A percentile compares a stretch with the other conserved stretches of the same genome.
These are phyloP conservation scores for Merodon equestris DNA, from an alignment of 2,888 invertebrate species.

Conservation along the genomic window DNA sequence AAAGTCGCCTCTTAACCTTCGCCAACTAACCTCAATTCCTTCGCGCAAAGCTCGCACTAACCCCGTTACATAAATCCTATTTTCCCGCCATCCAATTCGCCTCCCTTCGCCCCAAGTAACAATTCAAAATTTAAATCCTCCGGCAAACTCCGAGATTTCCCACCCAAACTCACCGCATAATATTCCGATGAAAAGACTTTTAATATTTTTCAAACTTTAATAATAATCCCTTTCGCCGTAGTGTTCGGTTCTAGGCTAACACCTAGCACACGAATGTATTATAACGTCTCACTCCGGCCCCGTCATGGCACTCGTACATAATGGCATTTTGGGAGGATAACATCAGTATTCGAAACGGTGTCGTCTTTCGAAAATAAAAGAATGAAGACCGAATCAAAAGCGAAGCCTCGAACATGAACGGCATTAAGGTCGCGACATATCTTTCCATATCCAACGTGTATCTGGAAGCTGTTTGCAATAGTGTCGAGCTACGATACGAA, in stretches of 20 bases:
- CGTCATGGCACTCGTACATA: slow-evolving; percentile 57
- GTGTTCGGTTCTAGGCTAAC: slow-evolving; percentile 20
- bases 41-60: no score
- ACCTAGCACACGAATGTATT: not conserved
- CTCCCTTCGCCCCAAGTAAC: slow-evolving; percentile 1
- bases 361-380: slow-evolving; percentile 39
- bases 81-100: no score
- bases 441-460: not conserved
- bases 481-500: not conserved
- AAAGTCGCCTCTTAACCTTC: no score
- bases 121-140: slow-evolving; percentile 54
- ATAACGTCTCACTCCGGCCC: no score
- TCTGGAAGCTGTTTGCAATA: slow-evolving; percentile 5
- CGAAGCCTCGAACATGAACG: slow-evolving; percentile 27
- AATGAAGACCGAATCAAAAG: slow-evolving; percentile 4
- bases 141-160: slow-evolving; percentile 46
- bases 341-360: slow-evolving; percentile 44
- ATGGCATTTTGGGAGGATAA: slow-evolving; percentile 50
- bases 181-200: slow-evolving; percentile 54
- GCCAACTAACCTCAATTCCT: no score
- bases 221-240: slow-evolving; percentile 55
- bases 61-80: no score
- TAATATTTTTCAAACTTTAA: slow-evolving; percentile 56
- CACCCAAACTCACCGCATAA: slow-evolving; percentile 51
- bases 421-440: not conserved